A percentile compares a stretch with the other conserved stretches of the same genome.
Evolutionary conservation across 37 sponge, comb jelly and placozoan species (phyloP).

Genomic region (Hexactinellida sp.): DNA sequence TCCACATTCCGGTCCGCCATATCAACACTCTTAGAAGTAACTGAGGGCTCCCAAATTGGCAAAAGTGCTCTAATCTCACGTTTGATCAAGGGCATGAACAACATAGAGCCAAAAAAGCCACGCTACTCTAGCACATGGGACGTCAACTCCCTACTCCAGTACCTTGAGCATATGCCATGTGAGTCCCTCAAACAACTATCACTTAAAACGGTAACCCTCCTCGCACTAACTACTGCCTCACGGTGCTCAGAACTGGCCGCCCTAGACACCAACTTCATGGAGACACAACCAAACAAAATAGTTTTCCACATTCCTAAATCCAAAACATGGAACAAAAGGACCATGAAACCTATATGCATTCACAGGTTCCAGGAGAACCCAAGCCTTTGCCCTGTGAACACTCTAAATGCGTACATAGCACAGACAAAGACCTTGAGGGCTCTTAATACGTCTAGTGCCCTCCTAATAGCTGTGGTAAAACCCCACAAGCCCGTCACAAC

Average conservation of each 20-base stretch:
- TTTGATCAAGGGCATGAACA: not conserved
- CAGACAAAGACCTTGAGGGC: not conserved
- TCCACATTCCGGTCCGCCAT: not conserved
- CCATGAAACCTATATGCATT: not conserved
- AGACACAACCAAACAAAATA: not conserved
- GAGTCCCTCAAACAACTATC: not conserved
- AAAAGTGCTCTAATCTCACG: not conserved
- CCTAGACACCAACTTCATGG: not conserved
- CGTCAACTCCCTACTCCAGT: not conserved
- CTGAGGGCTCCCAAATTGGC: not conserved
- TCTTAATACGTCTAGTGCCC: not conserved
- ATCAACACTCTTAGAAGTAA: not conserved
- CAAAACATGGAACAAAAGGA: not conserved
- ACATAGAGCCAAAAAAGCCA: not conserved
- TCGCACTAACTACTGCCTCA: not conserved
- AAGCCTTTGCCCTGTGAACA: slow-evolving; percentile 21
- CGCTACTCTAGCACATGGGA: not conserved
- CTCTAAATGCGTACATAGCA: not conserved
- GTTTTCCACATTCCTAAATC: not conserved
- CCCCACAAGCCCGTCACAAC: slow-evolving; percentile 18
- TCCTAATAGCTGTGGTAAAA: slow-evolving; percentile 19
- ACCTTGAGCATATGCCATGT: not conserved
- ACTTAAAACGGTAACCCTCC: not conserved
- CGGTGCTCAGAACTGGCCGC: not conserved
- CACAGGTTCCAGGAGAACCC: not conserved